phyloP scores from a whole-genome alignment of 1,140 invertebrate species.

The Sminthurinus signatus region DNA sequence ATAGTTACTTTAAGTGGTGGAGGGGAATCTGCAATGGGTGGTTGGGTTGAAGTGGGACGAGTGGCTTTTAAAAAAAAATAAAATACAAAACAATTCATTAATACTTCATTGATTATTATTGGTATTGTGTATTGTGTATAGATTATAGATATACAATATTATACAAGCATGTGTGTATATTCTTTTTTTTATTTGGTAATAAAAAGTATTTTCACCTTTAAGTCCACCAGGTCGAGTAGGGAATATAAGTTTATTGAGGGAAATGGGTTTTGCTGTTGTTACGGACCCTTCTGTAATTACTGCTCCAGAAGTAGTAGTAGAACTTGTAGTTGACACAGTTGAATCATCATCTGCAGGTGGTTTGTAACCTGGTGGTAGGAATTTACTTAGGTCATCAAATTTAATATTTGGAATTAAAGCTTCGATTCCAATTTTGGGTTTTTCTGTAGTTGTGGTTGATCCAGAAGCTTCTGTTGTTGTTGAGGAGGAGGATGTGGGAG shows the following conservation, averaged over 20 bases:
- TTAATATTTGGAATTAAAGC: conserved; percentile 42
- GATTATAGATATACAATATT: no score
- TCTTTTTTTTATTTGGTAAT: no score
- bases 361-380: conserved; percentile 58
- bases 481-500: conserved; percentile 6
- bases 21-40: conserved; percentile 46
- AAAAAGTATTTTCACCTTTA: no score
- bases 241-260: conserved; percentile 58
- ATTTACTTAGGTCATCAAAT: conserved; percentile 55
- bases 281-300: conserved; percentile 45
- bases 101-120: no score
- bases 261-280: conserved; percentile 13
- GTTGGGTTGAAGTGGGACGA: conserved; percentile 55
- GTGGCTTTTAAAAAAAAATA: no score
- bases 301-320: conserved; percentile 41
- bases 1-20: conserved; percentile 42
- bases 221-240: conserved; percentile 65
- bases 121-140: no score
- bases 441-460: conserved; percentile 15
- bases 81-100: no score
- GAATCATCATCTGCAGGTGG: conserved; percentile 46
- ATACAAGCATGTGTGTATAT: no score
- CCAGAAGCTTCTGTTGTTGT: no score
- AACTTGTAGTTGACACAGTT: conserved; percentile 40
- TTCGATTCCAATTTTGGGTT: conserved; percentile 1